Conservation (phyloP, 1,140 invertebrate species). For the Pseudomyrmex gracilis region DNA sequence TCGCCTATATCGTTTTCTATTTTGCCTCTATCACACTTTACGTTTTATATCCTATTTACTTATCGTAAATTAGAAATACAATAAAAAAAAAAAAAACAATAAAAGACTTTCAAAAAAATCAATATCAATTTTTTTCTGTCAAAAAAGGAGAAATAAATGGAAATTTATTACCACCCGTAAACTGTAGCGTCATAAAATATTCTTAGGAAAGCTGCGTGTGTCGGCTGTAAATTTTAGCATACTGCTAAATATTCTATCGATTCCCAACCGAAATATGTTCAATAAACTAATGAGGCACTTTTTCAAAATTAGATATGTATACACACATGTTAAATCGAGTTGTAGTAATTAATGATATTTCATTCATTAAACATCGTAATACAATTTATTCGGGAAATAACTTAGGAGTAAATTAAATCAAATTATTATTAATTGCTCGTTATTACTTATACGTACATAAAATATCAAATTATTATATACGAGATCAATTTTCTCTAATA, state of each 20-base stretch:
- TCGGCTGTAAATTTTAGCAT: neutral
- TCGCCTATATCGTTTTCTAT: neutral
- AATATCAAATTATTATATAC: neutral
- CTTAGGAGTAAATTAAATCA: constrained; percentile 24
- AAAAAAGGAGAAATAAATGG: neutral
- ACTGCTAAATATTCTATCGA: constrained; percentile 10
- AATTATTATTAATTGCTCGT: constrained; percentile 9
- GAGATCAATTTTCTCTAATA: neutral
- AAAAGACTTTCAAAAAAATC: neutral
- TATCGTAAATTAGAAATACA: neutral
- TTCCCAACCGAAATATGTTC: neutral
- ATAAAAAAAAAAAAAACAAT: neutral
- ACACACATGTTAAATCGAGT: neutral
- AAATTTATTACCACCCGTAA: neutral
- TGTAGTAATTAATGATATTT: no score
- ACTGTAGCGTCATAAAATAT: neutral
- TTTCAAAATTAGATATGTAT: neutral
- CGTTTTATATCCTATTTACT: neutral
- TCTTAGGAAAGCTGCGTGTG: neutral
- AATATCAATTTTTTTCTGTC: neutral
- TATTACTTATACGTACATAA: neutral
- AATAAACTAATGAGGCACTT: neutral
- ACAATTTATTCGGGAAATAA: constrained; percentile 8
- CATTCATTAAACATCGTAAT: neutral
- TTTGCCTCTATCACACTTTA: neutral